Evolutionary conservation across 2,888 invertebrate genomes (phyloP).

Genomic region (Dicycla oo): DNA sequence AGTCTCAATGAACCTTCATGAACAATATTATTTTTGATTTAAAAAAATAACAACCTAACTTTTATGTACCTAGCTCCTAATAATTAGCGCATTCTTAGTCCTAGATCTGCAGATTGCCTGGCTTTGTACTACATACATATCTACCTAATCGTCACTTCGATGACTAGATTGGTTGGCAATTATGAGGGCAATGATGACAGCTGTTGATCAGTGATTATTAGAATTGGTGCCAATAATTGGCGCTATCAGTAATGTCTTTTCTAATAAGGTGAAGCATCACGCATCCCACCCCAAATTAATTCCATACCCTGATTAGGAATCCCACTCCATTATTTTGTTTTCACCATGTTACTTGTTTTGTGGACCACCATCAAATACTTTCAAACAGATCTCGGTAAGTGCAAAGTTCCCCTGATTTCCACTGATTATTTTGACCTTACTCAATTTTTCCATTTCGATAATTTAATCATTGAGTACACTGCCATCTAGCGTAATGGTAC

Average conservation of each 20-base stretch:
- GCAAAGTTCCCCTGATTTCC: background rate
- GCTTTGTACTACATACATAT: background rate
- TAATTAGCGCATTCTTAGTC: background rate
- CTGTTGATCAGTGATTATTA: slow-evolving; percentile 16
- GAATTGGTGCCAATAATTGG: slow-evolving; percentile 44
- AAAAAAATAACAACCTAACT: too few species aligned
- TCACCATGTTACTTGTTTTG: slow-evolving; percentile 44
- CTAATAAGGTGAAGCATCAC: slow-evolving; percentile 31
- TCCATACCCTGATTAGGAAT: slow-evolving; percentile 27
- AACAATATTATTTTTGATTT: background rate
- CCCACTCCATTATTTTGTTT: slow-evolving; percentile 15
- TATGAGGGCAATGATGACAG: slow-evolving; percentile 31
- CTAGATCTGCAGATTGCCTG: background rate
- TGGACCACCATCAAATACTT: slow-evolving; percentile 52
- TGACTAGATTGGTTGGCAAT: slow-evolving; percentile 31
- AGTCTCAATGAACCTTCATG: too few species aligned
- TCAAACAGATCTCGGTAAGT: slow-evolving; percentile 54
- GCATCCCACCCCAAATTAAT: slow-evolving; percentile 37
- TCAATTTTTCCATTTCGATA: background rate
- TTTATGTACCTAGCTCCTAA: too few species aligned
- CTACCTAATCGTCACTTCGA: background rate
- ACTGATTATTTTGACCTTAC: background rate
- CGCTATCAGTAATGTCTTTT: slow-evolving; percentile 24
- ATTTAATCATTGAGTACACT: background rate
- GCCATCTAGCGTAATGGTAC: slow-evolving; percentile 41